Conservation (phyloP, 1,140 invertebrate genomes). For the Aphaenogaster ashmeadi region DNA sequence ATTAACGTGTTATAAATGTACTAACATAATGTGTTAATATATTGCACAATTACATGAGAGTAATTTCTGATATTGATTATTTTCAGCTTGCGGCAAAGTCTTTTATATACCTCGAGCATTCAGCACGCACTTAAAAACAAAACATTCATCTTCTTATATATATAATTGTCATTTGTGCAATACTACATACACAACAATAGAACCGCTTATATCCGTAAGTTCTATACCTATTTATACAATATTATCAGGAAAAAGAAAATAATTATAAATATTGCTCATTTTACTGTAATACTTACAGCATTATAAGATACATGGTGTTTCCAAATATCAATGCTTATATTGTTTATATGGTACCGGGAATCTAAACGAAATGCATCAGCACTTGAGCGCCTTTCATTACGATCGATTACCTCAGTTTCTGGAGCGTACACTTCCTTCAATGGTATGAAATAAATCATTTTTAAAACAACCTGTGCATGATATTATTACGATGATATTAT, state of each 20-base stretch:
- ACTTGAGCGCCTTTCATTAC: constrained; percentile 86
- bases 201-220: constrained; percentile 79
- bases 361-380: constrained; percentile 83
- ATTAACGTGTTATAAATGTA: not conserved
- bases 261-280: not conserved
- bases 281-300: constrained; percentile 75
- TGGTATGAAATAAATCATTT: constrained; percentile 70
- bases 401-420: constrained; percentile 85
- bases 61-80: not conserved
- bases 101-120: constrained; percentile 85
- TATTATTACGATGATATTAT: not conserved
- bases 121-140: constrained; percentile 80
- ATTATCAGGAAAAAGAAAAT: not conserved
- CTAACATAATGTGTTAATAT: not conserved
- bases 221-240: not conserved
- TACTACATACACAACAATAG: constrained; percentile 57
- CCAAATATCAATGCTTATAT: constrained; percentile 87
- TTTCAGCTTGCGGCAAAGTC: constrained; percentile 82
- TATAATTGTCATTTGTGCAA: constrained; percentile 83
- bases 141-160: constrained; percentile 73
- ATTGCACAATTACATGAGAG: not conserved
- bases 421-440: constrained; percentile 81
- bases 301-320: constrained; percentile 85
- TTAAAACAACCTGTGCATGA: not conserved
- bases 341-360: constrained; percentile 85